phyloP scores from a whole-genome alignment of 2,113 vertebrate genomes.

The Indicator maculatus region DNA sequence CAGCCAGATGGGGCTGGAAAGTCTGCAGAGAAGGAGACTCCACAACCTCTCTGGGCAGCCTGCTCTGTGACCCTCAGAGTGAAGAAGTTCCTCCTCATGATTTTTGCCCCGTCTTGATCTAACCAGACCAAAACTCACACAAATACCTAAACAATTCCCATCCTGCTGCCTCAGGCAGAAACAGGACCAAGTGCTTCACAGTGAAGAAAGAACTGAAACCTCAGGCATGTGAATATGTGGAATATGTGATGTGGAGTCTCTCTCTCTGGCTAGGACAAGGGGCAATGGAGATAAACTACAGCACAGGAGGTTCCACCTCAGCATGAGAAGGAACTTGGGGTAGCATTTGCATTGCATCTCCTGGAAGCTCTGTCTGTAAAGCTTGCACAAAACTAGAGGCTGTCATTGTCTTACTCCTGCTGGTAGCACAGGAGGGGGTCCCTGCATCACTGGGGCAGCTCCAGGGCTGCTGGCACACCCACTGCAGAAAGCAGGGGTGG shows the following conservation, averaged over 20 bases:
- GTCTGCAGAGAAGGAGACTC: too few relatives aligned
- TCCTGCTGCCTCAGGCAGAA: not conserved
- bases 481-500: not conserved
- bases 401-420: not conserved
- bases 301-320: too few relatives aligned
- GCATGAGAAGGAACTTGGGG: too few relatives aligned
- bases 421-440: not conserved
- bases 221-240: not conserved
- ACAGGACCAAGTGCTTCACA: not conserved
- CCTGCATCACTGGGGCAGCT: not conserved
- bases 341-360: not conserved
- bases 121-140: not conserved
- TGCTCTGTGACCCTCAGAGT: too few relatives aligned
- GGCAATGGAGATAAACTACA: too few relatives aligned
- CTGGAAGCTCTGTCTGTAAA: not conserved
- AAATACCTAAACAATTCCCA: not conserved
- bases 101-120: conserved; percentile 18
- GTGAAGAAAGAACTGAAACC: conserved; percentile 42
- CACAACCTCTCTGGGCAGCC: too few relatives aligned
- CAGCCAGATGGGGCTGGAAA: too few relatives aligned
- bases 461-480: not conserved
- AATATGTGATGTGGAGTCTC: too few relatives aligned
- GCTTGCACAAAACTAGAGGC: not conserved
- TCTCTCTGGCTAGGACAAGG: too few relatives aligned
- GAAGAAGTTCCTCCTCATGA: too few relatives aligned